Conservation (phyloP, 2,888 invertebrate genomes). For the Eubasilissa splendida region DNA sequence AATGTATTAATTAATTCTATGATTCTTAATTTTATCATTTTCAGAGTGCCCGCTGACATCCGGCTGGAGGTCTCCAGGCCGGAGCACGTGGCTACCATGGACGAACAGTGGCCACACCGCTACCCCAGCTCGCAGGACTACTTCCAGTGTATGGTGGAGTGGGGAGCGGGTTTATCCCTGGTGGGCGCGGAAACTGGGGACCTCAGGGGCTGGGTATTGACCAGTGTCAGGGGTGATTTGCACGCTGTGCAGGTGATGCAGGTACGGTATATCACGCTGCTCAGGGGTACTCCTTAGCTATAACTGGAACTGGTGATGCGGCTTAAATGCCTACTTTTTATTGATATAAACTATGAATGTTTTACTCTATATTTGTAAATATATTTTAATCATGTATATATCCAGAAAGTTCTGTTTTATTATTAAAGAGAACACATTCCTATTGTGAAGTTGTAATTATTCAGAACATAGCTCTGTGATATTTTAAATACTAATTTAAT, state of each 20-base stretch:
- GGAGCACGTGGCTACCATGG: constrained; percentile 44
- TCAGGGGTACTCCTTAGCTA: not conserved
- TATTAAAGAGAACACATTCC: too few species aligned
- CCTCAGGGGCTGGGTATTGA: constrained; percentile 49
- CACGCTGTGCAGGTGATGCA: constrained; percentile 47
- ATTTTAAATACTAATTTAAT: too few species aligned
- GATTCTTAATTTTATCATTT: not conserved
- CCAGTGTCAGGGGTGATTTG: constrained; percentile 47
- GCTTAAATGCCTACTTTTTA: not conserved
- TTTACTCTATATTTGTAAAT: too few species aligned
- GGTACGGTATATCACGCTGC: constrained; percentile 5
- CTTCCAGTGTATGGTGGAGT: constrained; percentile 42
- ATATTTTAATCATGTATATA: too few species aligned
- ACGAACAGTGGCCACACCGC: constrained; percentile 51
- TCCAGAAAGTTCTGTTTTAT: too few species aligned
- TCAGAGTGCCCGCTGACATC: constrained; percentile 36
- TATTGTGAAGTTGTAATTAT: too few species aligned
- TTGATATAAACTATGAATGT: too few species aligned
- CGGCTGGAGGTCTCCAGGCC: not conserved
- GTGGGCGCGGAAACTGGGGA: constrained; percentile 28
- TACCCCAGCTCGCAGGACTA: constrained; percentile 50
- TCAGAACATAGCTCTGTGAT: too few species aligned
- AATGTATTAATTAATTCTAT: not conserved
- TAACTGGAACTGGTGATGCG: too few species aligned
- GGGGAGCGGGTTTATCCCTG: constrained; percentile 18